phyloP scores from a whole-genome alignment of 2,113 vertebrate genomes.

The Hoplias malabaricus region DNA sequence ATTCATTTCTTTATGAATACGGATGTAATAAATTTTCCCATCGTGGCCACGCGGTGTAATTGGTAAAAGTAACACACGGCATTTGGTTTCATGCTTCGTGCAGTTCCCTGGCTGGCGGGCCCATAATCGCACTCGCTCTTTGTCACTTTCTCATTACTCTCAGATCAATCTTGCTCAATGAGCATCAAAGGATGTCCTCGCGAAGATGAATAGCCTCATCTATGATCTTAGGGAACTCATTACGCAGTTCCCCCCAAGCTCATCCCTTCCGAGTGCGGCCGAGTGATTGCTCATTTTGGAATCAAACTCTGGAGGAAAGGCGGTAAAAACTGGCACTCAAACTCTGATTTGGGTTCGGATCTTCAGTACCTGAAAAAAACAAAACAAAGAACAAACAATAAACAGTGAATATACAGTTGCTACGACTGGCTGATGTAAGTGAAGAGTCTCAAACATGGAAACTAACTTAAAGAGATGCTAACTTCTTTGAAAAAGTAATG shows the following conservation, averaged over 20 bases:
- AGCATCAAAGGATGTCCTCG: neutral
- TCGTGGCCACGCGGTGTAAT: neutral
- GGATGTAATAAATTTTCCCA: slow-evolving; percentile 21
- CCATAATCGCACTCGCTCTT: slow-evolving; percentile 13
- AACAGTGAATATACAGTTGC: too few species aligned
- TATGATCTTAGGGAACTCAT: slow-evolving; percentile 33
- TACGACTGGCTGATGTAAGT: too few species aligned
- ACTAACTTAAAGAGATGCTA: too few species aligned
- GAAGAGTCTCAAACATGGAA: too few species aligned
- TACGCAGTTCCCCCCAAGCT: slow-evolving; percentile 7
- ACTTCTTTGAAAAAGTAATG: too few species aligned
- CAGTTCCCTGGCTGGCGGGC: neutral
- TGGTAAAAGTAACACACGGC: slow-evolving; percentile 5
- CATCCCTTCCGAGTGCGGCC: neutral
- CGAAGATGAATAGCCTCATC: slow-evolving; percentile 37
- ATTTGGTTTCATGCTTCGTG: slow-evolving; percentile 16
- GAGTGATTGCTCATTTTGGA: neutral
- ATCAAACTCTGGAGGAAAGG: slow-evolving; percentile 33
- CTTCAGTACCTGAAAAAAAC: neutral
- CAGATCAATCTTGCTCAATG: slow-evolving; percentile 25
- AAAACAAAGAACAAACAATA: too few species aligned
- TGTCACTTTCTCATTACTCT: slow-evolving; percentile 22
- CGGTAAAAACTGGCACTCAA: too few species aligned
- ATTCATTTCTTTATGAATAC: neutral
- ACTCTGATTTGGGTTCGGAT: too few species aligned